phyloP scores from a whole-genome alignment of 2,888 invertebrate species.

The Noctua janthe region DNA sequence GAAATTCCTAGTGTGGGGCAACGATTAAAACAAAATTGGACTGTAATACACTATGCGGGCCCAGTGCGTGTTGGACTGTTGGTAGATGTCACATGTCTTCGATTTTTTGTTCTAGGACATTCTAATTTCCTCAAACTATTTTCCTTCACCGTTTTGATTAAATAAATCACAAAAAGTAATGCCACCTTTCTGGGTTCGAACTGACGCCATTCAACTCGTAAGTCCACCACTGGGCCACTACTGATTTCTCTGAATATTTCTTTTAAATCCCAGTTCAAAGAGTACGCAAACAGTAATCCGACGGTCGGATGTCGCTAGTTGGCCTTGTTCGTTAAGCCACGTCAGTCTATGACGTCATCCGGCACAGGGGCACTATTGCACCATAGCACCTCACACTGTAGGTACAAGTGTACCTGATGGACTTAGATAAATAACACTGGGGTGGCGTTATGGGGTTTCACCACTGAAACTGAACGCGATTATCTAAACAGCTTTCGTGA shows the following conservation, averaged over 20 bases:
- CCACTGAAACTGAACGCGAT: background rate
- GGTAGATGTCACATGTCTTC: background rate
- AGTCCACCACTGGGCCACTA: background rate
- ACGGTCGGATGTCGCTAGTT: slow-evolving; percentile 37
- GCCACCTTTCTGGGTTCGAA: background rate
- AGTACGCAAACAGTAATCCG: slow-evolving; percentile 35
- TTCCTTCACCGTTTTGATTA: background rate
- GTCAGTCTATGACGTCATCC: slow-evolving; percentile 47
- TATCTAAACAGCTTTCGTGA: background rate
- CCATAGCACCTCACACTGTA: slow-evolving; percentile 10
- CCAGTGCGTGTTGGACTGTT: background rate
- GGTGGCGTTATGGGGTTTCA: background rate
- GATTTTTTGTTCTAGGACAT: background rate
- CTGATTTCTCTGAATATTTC: background rate
- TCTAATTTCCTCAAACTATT: background rate
- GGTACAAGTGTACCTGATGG: background rate
- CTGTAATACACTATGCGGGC: background rate
- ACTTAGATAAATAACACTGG: slow-evolving; percentile 10
- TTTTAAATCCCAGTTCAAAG: slow-evolving; percentile 10
- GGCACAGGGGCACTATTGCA: slow-evolving; percentile 18
- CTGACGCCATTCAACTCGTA: background rate
- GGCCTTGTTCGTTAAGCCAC: slow-evolving; percentile 37
- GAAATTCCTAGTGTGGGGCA: no score
- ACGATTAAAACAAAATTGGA: no score
- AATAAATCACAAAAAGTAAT: background rate